Evolutionary conservation across 2,797 vertebrate genomes (phyloP).

Genomic region (Phoxinus dragarum): DNA sequence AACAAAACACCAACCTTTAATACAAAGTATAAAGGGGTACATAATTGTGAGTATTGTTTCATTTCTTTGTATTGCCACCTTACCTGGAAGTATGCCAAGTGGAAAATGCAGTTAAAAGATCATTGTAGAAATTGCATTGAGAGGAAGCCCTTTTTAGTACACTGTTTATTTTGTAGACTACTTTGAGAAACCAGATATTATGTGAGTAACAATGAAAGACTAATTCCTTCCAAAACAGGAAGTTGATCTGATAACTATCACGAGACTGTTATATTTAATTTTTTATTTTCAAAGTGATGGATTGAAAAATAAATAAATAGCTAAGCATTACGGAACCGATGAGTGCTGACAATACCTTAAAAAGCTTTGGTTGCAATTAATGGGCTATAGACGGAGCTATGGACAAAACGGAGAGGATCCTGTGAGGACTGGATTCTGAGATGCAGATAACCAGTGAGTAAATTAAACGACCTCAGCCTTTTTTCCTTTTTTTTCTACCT

Average conservation of each 20-base stretch:
- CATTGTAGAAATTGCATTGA: constrained; percentile 64
- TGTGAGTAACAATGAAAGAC: constrained; percentile 78
- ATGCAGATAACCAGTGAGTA: constrained; percentile 85
- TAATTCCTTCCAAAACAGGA: constrained; percentile 73
- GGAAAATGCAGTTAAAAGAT: constrained; percentile 53
- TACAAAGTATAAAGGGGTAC: background rate
- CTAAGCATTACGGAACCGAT: constrained; percentile 82
- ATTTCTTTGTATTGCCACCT: constrained; percentile 49
- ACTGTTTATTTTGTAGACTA: constrained; percentile 69
- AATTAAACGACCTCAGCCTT: constrained; percentile 6
- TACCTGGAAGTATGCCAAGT: constrained; percentile 29
- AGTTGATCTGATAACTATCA: constrained; percentile 73
- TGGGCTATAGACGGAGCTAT: constrained; percentile 78
- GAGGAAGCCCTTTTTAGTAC: constrained; percentile 67
- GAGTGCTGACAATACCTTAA: constrained; percentile 80
- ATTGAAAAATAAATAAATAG: constrained; percentile 68
- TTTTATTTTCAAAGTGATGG: constrained; percentile 78
- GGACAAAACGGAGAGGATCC: constrained; percentile 74
- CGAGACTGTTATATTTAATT: constrained; percentile 71
- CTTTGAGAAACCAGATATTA: constrained; percentile 73
- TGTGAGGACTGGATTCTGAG: constrained; percentile 73
- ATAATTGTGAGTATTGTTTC: constrained; percentile 15
- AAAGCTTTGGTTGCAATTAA: constrained; percentile 83
- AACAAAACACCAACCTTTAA: background rate
- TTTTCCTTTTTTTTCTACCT: constrained; percentile 43